Evolutionary conservation across 2,888 invertebrate genomes (phyloP), one percentile per base, ranked within the genome.

Genomic region (Dasypolia templi): DNA sequence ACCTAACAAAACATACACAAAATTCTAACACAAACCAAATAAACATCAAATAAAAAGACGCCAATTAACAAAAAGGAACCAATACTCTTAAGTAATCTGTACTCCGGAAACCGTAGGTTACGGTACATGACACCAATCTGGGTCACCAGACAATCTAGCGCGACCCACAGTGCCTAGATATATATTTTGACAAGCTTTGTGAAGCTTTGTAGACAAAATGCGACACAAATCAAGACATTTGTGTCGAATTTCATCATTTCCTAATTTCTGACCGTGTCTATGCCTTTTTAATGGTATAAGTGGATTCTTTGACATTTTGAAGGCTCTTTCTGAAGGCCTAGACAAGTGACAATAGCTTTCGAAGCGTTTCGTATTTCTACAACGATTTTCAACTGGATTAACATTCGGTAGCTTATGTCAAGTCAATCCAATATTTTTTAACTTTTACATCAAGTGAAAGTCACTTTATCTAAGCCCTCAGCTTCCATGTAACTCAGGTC

Each of bases 91-190:
- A 66, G 44, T 63, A 66, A 72, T 51, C 5, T 6, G 4, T n/a
- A n/a, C n/a, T 62, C 35, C 72, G 56, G 73, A 77, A 67, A 63
- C 58, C n/a, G 42, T 22, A 42, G 46, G 0, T 1, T 59, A 61
- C 80, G 74, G 74, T 79, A 68, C 65, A 49, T 39, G 61, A 46
- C 46, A 55, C 35, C 46, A 6, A 79, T 70, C 49, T 53, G 22
- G 79, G 79, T 81, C 81, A 66, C n/a, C 7, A 46, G 53, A 35
- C 22, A n/a, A 17, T 61, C 35, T 22, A 14, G 9, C 22, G 32
- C 29, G 35, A 6, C 5, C 7, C 0, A 49, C 4, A 29, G 6
- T 75, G 59, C 68, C 51, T 9, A 46, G 39, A n/a, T n/a, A 70
- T 26, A 35, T 7, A 29, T 32, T 42, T 42, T 22, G 26, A 65